A percentile compares a stretch with the other conserved stretches of the same genome.
These are phyloP conservation scores for Epistrophe eligans DNA, from an alignment of 2,888 invertebrate genomes.

Conservation along the genomic window DNA sequence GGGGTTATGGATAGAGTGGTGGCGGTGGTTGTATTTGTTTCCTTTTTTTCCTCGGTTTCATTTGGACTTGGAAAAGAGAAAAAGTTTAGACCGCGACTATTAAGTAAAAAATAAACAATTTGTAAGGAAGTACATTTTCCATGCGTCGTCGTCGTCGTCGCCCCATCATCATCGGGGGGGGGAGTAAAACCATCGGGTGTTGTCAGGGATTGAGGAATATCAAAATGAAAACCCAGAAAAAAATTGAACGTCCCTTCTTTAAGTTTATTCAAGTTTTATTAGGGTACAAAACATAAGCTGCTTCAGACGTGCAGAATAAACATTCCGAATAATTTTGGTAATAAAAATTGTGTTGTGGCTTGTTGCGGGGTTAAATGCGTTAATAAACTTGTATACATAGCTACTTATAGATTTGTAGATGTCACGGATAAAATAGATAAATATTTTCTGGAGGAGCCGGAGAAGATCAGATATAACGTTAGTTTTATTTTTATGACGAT, in stretches of 20 bases:
- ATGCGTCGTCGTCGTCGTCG: slow-evolving; percentile 1
- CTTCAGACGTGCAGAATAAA: slow-evolving; percentile 60
- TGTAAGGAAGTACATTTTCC: slow-evolving; percentile 51
- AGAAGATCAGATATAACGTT: neutral
- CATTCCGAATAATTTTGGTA: slow-evolving; percentile 58
- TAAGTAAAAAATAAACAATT: slow-evolving; percentile 55
- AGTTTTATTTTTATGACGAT: slow-evolving; percentile 9
- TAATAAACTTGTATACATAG: slow-evolving; percentile 36
- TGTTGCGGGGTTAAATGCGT: slow-evolving; percentile 50
- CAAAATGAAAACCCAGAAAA: neutral
- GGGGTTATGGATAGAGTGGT: neutral
- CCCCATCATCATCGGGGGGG: no score
- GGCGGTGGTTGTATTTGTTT: slow-evolving; percentile 7
- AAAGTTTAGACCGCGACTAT: slow-evolving; percentile 56
- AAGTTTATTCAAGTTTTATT: slow-evolving; percentile 52
- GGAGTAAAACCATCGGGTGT: no score
- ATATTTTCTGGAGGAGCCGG: slow-evolving; percentile 3
- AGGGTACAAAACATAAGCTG: slow-evolving; percentile 59
- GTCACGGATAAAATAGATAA: slow-evolving; percentile 60
- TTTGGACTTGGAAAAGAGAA: slow-evolving; percentile 23
- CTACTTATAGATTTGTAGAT: slow-evolving; percentile 58
- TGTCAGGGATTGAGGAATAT: slow-evolving; percentile 3
- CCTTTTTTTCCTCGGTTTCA: slow-evolving; percentile 5
- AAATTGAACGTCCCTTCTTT: slow-evolving; percentile 5
- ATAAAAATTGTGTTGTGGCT: slow-evolving; percentile 60